phyloP scores from a whole-genome alignment of 2,888 invertebrate genomes.

The Prosapia bicincta region DNA sequence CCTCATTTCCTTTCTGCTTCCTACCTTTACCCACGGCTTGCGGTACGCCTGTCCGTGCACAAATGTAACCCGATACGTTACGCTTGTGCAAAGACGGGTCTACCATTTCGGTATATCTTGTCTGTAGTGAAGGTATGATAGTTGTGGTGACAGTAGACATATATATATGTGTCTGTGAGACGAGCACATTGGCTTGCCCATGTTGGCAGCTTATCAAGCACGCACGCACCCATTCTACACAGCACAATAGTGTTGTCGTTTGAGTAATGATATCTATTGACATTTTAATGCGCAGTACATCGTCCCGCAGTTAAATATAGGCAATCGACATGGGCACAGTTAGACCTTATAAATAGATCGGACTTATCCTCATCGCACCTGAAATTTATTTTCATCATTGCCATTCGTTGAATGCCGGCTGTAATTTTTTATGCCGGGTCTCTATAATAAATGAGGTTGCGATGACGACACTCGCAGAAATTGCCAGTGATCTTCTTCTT shows the following conservation, averaged over 20 bases:
- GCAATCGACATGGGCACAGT: constrained; percentile 11
- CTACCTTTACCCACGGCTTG: not conserved
- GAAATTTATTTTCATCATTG: constrained; percentile 2
- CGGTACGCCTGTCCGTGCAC: not conserved
- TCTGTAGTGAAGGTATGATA: constrained; percentile 1
- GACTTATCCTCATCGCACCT: not conserved
- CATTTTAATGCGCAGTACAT: constrained; percentile 29
- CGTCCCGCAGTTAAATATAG: constrained; percentile 21
- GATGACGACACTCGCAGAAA: not conserved
- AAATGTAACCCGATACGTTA: not conserved
- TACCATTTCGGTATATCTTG: not conserved
- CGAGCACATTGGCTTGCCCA: constrained; percentile 6
- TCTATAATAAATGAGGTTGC: not conserved
- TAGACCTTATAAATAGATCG: constrained; percentile 17
- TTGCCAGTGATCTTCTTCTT: not conserved
- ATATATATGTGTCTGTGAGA: constrained; percentile 26
- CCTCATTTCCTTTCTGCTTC: constrained; percentile 34
- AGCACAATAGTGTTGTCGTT: constrained; percentile 15
- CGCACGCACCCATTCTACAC: constrained; percentile 14
- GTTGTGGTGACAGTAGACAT: not conserved
- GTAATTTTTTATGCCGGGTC: not conserved
- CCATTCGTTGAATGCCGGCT: not conserved
- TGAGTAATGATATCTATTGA: constrained; percentile 28
- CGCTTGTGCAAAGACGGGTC: not conserved
- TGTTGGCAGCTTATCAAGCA: constrained; percentile 24